Evolutionary conservation across 1,140 invertebrate genomes (phyloP).

Genomic region (Drosophila nebulosa): DNA sequence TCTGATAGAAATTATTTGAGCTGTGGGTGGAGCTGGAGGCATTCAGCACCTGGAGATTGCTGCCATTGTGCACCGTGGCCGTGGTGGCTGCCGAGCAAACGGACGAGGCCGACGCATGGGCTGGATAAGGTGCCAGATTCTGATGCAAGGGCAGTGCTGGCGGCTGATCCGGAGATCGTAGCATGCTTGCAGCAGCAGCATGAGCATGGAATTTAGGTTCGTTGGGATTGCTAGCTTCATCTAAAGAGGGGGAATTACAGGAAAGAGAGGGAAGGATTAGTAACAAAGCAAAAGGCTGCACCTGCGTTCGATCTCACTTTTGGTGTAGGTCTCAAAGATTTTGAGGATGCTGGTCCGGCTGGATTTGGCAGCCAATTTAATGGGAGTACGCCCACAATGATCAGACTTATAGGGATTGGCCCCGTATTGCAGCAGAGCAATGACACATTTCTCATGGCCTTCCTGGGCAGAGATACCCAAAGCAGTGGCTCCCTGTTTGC

Average conservation of each 20-base stretch:
- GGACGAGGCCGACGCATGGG: slow-evolving; percentile 71
- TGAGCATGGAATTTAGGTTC: slow-evolving; percentile 78
- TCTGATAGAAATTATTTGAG: slow-evolving; percentile 80
- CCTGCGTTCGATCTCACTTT: slow-evolving; percentile 64
- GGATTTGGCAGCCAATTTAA: slow-evolving; percentile 83
- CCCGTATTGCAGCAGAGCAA: slow-evolving; percentile 91
- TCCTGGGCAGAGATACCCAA: slow-evolving; percentile 92
- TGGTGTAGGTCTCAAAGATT: slow-evolving; percentile 79
- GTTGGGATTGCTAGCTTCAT: slow-evolving; percentile 78
- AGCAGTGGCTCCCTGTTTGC: slow-evolving; percentile 96
- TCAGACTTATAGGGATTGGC: slow-evolving; percentile 96
- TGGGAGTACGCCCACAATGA: slow-evolving; percentile 89
- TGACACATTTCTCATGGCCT: slow-evolving; percentile 95
- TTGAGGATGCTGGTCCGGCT: slow-evolving; percentile 81
- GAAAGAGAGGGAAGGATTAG: slow-evolving; percentile 37
- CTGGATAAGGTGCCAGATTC: slow-evolving; percentile 63
- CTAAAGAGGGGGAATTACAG: slow-evolving; percentile 49
- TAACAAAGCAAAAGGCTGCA: slow-evolving; percentile 56
- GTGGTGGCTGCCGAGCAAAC: slow-evolving; percentile 75
- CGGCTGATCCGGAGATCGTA: slow-evolving; percentile 78
- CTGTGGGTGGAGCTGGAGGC: slow-evolving; percentile 80
- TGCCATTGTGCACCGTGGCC: slow-evolving; percentile 71
- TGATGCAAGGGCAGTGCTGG: slow-evolving; percentile 73
- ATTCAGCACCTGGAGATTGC: slow-evolving; percentile 69
- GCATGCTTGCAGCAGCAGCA: slow-evolving; percentile 55